Evolutionary conservation across 1,140 invertebrate species (phyloP), one percentile per base, ranked within the genome.

Genomic region (Drosophila chauvacae): DNA sequence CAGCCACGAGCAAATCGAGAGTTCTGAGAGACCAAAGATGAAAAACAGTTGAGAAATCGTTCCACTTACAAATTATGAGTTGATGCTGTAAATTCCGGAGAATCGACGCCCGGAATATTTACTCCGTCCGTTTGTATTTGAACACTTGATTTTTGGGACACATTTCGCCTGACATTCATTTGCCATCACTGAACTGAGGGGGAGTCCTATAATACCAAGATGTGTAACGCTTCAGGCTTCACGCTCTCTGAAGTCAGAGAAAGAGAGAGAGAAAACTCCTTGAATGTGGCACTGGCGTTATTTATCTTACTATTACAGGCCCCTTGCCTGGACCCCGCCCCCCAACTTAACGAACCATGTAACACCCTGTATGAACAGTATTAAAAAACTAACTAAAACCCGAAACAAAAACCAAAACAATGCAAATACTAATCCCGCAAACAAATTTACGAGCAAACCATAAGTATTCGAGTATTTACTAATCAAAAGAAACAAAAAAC

Each of bases 401-500:
- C 42, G 7, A 30, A 65, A 56, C 39, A 37, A n/a, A 61, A 37
- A 64, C 39, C 48, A 23, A 61, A 37, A 37, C 18, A 61, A 23
- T 26, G 35, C 37, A 42, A 48, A 18, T 44, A 66, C 62, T 39
- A 48, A 56, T n/a, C 41, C n/a, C 30, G n/a, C 20, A 37, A n/a
- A 14, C n/a, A 35, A 53, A 41, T 26, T n/a, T 39, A 66, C 23
- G 11, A 64, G 20, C 51, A 69, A 69, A 69, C 56, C 53, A 70
- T 42, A 78, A 78, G 75, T 78, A 79, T 78, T 78, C 75, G 58
- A 78, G 58, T 79, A 78, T 78, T 70, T 63, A 77, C 56, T 77
- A 61, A 77, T 55, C 33, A 69, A 69, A 55, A 48, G 0, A 28
- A 28, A 47, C 35, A 48, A 33, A 28, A 28, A 28, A 39, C 4